Conservation (phyloP, 2,888 invertebrate genomes). For the Melieria crassipennis region DNA sequence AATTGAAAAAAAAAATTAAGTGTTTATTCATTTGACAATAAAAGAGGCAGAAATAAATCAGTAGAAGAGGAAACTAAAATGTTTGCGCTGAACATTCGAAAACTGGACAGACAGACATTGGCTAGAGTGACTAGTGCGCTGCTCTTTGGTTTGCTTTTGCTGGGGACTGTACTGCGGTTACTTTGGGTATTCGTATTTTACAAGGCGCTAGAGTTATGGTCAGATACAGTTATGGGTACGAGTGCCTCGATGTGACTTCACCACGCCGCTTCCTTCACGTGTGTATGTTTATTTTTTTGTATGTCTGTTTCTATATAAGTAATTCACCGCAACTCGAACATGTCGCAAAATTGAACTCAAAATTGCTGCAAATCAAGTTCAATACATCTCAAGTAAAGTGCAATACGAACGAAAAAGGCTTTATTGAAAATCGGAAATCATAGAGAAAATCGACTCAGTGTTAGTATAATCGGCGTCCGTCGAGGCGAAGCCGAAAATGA, state of each 20-base stretch:
- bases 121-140: constrained; percentile 17
- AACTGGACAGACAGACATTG: constrained; percentile 22
- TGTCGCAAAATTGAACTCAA: neutral
- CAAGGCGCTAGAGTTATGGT: neutral
- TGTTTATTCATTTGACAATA: constrained; percentile 9
- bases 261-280: too few species aligned
- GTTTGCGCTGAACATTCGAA: neutral
- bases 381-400: too few species aligned
- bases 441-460: too few species aligned
- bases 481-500: too few species aligned
- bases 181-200: constrained; percentile 3
- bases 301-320: constrained; percentile 45
- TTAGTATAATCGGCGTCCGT: too few species aligned
- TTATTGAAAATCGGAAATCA: too few species aligned
- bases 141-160: too few species aligned
- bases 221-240: too few species aligned
- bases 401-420: too few species aligned
- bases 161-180: too few species aligned
- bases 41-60: constrained; percentile 3
- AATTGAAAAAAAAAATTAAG: constrained; percentile 41
- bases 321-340: constrained; percentile 55
- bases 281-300: too few species aligned
- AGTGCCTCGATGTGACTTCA: too few species aligned
- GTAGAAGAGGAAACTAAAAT: constrained; percentile 9
- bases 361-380: neutral